These are phyloP conservation scores for Anolis carolinensis DNA, from an alignment of 2,113 vertebrate genomes.

Conservation along the genomic window DNA sequence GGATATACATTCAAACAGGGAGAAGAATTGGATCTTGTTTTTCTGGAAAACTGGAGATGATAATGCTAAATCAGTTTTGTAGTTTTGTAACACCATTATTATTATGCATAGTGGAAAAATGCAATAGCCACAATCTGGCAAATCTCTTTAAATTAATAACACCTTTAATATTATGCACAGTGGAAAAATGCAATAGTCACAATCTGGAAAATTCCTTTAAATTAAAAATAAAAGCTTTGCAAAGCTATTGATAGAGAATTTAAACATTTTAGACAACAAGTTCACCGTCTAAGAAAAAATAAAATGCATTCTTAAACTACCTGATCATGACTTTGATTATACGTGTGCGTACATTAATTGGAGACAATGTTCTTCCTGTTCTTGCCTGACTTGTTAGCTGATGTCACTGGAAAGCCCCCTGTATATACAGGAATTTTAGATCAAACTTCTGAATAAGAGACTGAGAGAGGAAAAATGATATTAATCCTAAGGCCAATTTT, in stretches of 20 bases:
- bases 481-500: background rate
- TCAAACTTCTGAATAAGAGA: background rate
- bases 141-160: background rate
- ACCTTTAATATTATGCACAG: too few species aligned
- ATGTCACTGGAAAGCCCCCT: background rate
- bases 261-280: background rate
- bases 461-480: too few species aligned
- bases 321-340: background rate
- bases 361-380: background rate
- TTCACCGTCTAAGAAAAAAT: background rate
- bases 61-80: constrained; percentile 46
- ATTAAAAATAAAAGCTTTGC: background rate
- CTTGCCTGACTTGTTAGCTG: background rate
- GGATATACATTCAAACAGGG: constrained; percentile 38
- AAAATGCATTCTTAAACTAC: background rate
- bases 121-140: constrained; percentile 4
- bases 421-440: background rate
- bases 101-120: constrained; percentile 30
- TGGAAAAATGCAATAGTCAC: too few species aligned
- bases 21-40: constrained; percentile 48
- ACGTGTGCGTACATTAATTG: background rate
- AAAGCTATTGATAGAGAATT: background rate
- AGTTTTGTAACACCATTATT: constrained; percentile 36
- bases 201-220: too few species aligned
- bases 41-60: constrained; percentile 29